Evolutionary conservation across 2,113 vertebrate genomes (phyloP).

Genomic region (Prunella fulvescens): DNA sequence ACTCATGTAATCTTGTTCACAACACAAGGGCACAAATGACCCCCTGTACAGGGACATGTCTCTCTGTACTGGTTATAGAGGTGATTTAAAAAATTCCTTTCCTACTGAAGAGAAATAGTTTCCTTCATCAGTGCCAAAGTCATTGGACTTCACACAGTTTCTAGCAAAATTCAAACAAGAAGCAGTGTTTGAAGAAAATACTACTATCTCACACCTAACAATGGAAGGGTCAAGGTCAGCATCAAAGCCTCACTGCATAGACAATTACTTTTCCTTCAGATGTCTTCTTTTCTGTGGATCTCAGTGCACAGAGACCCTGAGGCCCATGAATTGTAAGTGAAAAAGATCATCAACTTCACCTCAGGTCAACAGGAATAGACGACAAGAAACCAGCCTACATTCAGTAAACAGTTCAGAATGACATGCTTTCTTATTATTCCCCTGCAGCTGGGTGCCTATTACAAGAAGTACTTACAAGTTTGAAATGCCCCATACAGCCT

Average conservation of each 20-base stretch:
- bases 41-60: neutral
- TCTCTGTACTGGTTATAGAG: neutral
- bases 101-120: neutral
- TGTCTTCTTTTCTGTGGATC: neutral
- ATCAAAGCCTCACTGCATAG: neutral
- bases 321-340: neutral
- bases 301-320: neutral
- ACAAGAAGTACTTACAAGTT: neutral
- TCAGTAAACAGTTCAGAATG: neutral
- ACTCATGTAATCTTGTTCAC: neutral
- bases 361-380: neutral
- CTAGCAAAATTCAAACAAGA: neutral
- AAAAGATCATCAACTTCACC: neutral
- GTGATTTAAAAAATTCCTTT: neutral
- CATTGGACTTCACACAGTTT: neutral
- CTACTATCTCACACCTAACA: neutral
- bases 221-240: neutral
- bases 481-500: neutral
- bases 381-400: neutral
- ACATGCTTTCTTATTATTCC: neutral
- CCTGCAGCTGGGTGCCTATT: neutral
- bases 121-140: neutral
- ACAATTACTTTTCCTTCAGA: neutral
- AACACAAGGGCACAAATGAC: neutral
- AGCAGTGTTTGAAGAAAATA: neutral